These are phyloP conservation scores for Troides oblongomaculatus DNA, from an alignment of 2,888 invertebrate species.

Conservation along the genomic window DNA sequence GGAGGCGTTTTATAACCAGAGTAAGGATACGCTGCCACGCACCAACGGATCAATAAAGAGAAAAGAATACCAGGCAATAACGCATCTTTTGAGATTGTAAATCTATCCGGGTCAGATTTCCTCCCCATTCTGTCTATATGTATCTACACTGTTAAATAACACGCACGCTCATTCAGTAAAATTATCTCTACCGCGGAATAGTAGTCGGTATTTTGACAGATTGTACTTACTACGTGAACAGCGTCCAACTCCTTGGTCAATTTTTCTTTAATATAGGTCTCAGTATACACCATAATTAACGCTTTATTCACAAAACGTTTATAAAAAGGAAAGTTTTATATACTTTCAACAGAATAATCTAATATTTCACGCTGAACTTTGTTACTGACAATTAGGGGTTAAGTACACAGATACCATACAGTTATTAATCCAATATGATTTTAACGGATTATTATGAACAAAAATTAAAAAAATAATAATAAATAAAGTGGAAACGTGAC, in stretches of 20 bases:
- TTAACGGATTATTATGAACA: too few species aligned
- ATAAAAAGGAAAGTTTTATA: slow-evolving; percentile 41
- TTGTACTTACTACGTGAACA: slow-evolving; percentile 84
- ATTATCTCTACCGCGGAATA: slow-evolving; percentile 51
- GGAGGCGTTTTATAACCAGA: slow-evolving; percentile 91
- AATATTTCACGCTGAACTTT: slow-evolving; percentile 53
- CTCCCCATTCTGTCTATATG: slow-evolving; percentile 52
- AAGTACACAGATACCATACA: slow-evolving; percentile 18
- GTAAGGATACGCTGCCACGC: slow-evolving; percentile 87
- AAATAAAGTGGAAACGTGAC: too few species aligned
- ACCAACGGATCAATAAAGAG: slow-evolving; percentile 84
- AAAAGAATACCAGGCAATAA: slow-evolving; percentile 77
- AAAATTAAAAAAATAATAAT: too few species aligned
- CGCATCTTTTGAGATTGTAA: slow-evolving; percentile 65
- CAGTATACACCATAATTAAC: slow-evolving; percentile 83
- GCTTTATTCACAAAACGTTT: slow-evolving; percentile 51
- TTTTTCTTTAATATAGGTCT: slow-evolving; percentile 83
- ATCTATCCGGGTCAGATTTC: slow-evolving; percentile 62
- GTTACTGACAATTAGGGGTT: slow-evolving; percentile 42
- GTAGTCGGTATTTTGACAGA: slow-evolving; percentile 64
- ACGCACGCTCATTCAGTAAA: slow-evolving; percentile 47
- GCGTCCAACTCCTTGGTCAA: slow-evolving; percentile 84
- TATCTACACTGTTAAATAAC: slow-evolving; percentile 34
- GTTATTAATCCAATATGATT: too few species aligned
- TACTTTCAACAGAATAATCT: slow-evolving; percentile 44